These are phyloP conservation scores for Hermodice carunculata DNA, from an alignment of 2,888 invertebrate genomes.

Conservation along the genomic window DNA sequence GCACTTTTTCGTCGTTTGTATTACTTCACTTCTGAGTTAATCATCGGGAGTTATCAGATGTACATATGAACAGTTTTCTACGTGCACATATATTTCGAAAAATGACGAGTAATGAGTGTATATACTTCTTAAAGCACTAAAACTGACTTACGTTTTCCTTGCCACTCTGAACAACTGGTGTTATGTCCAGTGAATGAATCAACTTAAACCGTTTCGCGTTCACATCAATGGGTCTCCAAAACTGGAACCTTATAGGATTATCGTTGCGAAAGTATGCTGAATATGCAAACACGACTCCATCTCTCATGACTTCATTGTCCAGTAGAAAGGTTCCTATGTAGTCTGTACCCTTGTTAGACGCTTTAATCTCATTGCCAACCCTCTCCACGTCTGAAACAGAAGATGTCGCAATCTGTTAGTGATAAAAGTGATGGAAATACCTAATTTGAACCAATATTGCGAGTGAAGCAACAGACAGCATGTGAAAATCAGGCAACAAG, in stretches of 20 bases:
- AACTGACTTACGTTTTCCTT: conserved; percentile 18
- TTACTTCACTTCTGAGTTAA: too few relatives aligned
- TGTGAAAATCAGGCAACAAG: too few relatives aligned
- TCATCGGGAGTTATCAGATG: too few relatives aligned
- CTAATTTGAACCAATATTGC: too few relatives aligned
- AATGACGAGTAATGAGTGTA: not conserved
- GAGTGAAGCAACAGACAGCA: too few relatives aligned
- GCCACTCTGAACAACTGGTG: not conserved
- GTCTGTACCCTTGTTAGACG: not conserved
- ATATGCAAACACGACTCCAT: conserved; percentile 19
- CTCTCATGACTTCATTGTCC: conserved; percentile 1
- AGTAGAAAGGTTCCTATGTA: conserved; percentile 12
- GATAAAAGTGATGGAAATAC: not conserved
- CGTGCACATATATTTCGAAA: not conserved
- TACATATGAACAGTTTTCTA: too few relatives aligned
- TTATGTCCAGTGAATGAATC: conserved; percentile 6
- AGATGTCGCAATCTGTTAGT: not conserved
- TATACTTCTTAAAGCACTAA: too few relatives aligned
- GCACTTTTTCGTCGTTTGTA: too few relatives aligned
- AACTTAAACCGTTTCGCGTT: not conserved
- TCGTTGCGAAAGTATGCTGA: conserved; percentile 16
- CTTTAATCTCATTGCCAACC: conserved; percentile 14
- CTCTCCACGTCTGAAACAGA: not conserved
- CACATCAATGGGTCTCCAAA: conserved; percentile 2
- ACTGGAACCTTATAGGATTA: conserved; percentile 10